phyloP scores from a whole-genome alignment of 2,113 vertebrate species.

The Galbula dea region DNA sequence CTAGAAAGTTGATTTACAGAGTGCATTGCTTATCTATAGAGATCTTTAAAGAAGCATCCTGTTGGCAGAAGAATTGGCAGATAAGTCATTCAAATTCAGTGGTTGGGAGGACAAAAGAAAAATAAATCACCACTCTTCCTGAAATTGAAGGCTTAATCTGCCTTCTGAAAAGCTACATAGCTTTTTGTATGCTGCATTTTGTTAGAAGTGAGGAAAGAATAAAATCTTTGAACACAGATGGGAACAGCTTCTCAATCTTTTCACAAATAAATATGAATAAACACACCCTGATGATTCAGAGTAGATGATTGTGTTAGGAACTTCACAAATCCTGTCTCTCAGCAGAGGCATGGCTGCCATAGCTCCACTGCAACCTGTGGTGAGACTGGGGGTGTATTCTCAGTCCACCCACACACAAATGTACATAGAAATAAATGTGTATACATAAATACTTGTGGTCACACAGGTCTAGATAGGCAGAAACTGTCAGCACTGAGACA shows the following conservation, averaged over 20 bases:
- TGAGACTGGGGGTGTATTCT: not conserved
- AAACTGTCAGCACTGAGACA: not conserved
- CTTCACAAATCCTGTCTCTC: not conserved
- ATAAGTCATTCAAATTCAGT: not conserved
- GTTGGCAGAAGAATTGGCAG: conserved; percentile 1
- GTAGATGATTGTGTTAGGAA: not conserved
- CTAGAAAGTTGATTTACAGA: not conserved
- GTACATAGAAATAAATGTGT: rapidly evolving
- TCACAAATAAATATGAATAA: not conserved
- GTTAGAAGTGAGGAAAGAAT: not conserved
- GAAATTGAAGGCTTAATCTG: not conserved
- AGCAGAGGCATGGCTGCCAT: rapidly evolving
- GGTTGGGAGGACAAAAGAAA: not conserved
- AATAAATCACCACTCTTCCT: not conserved
- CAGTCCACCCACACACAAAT: rapidly evolving
- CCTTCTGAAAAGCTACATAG: not conserved
- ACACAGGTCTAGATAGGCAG: too few relatives aligned
- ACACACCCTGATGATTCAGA: not conserved
- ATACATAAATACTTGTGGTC: too few relatives aligned
- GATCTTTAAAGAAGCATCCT: not conserved
- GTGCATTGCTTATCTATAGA: not conserved
- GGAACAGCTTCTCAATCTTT: not conserved
- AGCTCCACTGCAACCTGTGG: not conserved
- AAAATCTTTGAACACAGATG: not conserved
- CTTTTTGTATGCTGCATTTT: not conserved